phyloP scores from a whole-genome alignment of 2,113 vertebrate genomes.

The Alligator sinensis region DNA sequence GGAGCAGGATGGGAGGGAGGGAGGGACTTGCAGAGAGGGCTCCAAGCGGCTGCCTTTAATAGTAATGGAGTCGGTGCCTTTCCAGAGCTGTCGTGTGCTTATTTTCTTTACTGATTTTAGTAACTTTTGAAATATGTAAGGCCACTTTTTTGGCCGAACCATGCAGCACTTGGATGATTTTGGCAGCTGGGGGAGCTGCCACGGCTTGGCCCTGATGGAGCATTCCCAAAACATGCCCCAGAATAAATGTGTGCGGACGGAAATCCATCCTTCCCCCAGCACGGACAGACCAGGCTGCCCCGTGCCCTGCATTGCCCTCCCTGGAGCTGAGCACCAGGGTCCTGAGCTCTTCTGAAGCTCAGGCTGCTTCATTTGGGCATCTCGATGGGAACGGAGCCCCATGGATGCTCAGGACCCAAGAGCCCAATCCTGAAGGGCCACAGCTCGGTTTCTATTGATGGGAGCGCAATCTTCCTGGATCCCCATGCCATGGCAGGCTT shows the following conservation, averaged over 20 bases:
- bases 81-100: neutral
- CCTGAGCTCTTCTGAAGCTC: neutral
- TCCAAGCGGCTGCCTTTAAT: neutral
- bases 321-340: neutral
- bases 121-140: neutral
- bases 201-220: neutral
- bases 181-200: neutral
- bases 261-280: neutral
- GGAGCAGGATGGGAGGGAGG: neutral
- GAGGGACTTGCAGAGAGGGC: neutral
- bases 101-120: constrained; percentile 55
- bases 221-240: neutral
- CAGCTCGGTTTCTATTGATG: neutral
- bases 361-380: neutral
- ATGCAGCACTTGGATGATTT: neutral
- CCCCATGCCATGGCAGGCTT: no score
- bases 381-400: neutral
- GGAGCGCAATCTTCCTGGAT: neutral
- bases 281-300: neutral
- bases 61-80: neutral
- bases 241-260: neutral
- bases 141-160: constrained; percentile 28
- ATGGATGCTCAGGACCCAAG: neutral
- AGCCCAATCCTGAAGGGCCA: fast-evolving
- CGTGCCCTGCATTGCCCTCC: neutral